Evolutionary conservation across 2,113 vertebrate genomes (phyloP), one percentile per base, ranked within the genome.

Genomic region (Fregata magnificens): DNA sequence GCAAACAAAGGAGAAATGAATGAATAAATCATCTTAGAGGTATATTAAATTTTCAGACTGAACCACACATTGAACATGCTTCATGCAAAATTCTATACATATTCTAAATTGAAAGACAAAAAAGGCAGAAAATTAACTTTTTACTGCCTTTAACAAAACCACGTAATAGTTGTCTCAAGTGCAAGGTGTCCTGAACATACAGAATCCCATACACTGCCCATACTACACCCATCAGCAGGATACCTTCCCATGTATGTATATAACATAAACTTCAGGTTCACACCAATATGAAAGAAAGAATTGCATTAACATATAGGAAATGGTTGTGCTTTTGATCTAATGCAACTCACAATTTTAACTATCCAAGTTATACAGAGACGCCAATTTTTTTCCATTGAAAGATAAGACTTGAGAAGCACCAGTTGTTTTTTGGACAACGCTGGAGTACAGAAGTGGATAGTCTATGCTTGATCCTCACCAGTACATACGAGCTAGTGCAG

Each of bases 401-500:
- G 97, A 93, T 94, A 95, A 94, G 96, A 92, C 94, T 95, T 94
- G 96, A 97, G 95, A 96, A 40, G 88, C 80, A 97, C 85, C 88
- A 95, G 95, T 74, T 95, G 82, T 45, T 77, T 92, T 93, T 97
- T 94, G 79, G 97, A 26, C 96, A 96, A 97, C n/a, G 82, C 92
- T 97, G 94, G 92, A 95, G 93, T 66, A 97, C 86, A 97, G 95
- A 97, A 97, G 90, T 96, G 88, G 95, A 93, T 90, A 96, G 85
- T 97, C 84, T 97, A 96, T 1, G 90, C 92, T 97, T 96, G 95
- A 92, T 96, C 94, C 88, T 97, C 92, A 95, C 90, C 95, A 90
- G 96, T 96, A 95, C 67, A 97, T 92, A 96, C 25, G 76, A 95
- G 92, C 96, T 96, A 96, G 95, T 97, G 77, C 96, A 97, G 95